Percentiles rank a stretch among this genome's conserved stretches.
Conservation (phyloP, 2,113 vertebrate genomes). For the Jaculus jaculus region DNA sequence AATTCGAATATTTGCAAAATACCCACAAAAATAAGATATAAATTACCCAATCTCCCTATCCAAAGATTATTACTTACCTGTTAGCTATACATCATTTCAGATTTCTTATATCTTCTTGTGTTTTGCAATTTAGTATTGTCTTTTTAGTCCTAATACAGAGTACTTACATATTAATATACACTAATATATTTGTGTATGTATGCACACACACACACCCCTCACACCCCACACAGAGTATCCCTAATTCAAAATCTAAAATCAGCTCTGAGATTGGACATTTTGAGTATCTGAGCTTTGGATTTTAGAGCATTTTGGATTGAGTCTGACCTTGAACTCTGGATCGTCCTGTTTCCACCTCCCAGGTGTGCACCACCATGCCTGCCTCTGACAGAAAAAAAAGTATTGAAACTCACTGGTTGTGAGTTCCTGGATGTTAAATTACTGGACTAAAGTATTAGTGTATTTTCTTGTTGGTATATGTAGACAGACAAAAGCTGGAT, state of each 20-base stretch:
- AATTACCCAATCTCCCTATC: neutral
- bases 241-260: neutral
- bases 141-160: neutral
- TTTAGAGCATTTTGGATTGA: neutral
- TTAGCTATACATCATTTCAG: neutral
- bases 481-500: neutral
- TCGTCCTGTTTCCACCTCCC: no score
- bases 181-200: no score
- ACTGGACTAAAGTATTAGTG: neutral
- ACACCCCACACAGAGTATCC: no score
- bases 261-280: neutral
- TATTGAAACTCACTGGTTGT: slow-evolving; percentile 19
- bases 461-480: slow-evolving; percentile 15
- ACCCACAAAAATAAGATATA: slow-evolving; percentile 25
- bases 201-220: no score
- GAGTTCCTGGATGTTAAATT: slow-evolving; percentile 22
- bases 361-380: neutral
- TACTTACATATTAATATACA: neutral
- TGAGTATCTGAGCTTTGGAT: neutral
- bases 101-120: neutral
- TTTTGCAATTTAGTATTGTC: slow-evolving; percentile 7
- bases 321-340: no score
- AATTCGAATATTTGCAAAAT: slow-evolving; percentile 18
- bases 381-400: neutral
- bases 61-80: neutral